phyloP scores from a whole-genome alignment of 2,797 vertebrate genomes.

The Falco biarmicus region DNA sequence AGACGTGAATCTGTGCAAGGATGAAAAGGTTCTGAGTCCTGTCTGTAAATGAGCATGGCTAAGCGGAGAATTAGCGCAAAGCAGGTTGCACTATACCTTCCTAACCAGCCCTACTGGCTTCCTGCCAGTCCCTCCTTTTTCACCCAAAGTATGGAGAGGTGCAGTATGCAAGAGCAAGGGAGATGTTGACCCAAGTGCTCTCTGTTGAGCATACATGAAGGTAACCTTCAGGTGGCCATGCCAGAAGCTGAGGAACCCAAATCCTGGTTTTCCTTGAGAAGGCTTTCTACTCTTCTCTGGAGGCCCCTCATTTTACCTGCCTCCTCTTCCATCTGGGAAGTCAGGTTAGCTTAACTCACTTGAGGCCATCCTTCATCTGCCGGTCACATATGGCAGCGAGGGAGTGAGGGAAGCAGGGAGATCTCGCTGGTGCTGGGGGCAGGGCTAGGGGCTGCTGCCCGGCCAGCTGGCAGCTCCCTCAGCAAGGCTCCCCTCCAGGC shows the following conservation, averaged over 20 bases:
- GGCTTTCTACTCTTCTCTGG: neutral
- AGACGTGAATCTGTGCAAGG: neutral
- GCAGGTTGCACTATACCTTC: neutral
- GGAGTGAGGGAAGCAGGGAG: neutral
- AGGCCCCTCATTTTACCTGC: neutral
- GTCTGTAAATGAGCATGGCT: neutral
- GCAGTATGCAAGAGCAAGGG: neutral
- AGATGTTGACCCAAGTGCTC: neutral
- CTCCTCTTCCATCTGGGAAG: neutral
- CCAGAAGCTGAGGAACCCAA: neutral
- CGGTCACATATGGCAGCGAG: neutral
- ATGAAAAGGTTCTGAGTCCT: neutral
- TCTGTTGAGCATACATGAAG: neutral
- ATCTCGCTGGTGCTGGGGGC: neutral
- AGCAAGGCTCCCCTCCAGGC: neutral
- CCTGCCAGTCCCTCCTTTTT: neutral
- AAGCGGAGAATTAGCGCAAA: neutral
- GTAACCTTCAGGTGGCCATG: neutral
- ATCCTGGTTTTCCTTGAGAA: neutral
- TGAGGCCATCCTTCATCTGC: slow-evolving; percentile 34
- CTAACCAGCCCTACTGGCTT: neutral
- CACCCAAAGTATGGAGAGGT: neutral
- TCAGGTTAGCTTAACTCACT: neutral
- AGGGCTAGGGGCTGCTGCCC: neutral
- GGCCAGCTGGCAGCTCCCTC: slow-evolving; percentile 43